Evolutionary conservation across 2,113 vertebrate species (phyloP), one percentile per base, ranked within the genome.

Genomic region (Engystomops pustulosus): DNA sequence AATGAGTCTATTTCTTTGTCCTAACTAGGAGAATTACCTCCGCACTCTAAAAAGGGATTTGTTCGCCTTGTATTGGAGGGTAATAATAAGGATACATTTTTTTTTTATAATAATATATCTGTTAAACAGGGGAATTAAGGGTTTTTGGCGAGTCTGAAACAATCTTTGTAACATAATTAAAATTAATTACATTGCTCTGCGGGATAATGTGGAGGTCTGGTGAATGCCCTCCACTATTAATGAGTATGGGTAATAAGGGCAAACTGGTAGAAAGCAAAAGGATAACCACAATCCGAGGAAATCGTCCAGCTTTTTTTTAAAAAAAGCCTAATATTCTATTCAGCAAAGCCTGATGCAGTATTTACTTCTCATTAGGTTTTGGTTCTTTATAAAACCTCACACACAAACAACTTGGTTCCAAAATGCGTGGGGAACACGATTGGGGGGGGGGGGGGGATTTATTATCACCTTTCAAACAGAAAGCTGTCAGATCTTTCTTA

Each of bases 121-220:
- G 75, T 88, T 89, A 86, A 88, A 84, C 88, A 89, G 58, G 88
- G 83, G 80, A 81, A 83, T 89, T 84, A 78, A 86, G 84, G 79
- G 90, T 89, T 70, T 62, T 87, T 89, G 80, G 77, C 86, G 88
- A 89, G 85, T 87, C 83, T 87, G 88, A 89, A 89, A 87, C 85
- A 89, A 86, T 77, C 85, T 91, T 87, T 89, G 72, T 89, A 87
- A 87, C 87, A 85, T 81, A 93, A 90, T 88, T 89, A 88, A 89
- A 91, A 89, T 2, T 34, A 89, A 86, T 90, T 88, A 90, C 87
- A 89, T 87, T 87, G 87, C 38, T 12, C 88, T 80, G 90, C 88
- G 89, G 80, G 88, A 89, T 82, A 87, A 83, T 85, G 85, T 71
- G 86, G 81, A 90, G 80, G 85, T 89, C 87, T 91, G 87, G 15